A percentile compares a stretch with the other conserved stretches of the same genome.
phyloP scores from a whole-genome alignment of 2,888 invertebrate genomes.

The Campoletis raptor region DNA sequence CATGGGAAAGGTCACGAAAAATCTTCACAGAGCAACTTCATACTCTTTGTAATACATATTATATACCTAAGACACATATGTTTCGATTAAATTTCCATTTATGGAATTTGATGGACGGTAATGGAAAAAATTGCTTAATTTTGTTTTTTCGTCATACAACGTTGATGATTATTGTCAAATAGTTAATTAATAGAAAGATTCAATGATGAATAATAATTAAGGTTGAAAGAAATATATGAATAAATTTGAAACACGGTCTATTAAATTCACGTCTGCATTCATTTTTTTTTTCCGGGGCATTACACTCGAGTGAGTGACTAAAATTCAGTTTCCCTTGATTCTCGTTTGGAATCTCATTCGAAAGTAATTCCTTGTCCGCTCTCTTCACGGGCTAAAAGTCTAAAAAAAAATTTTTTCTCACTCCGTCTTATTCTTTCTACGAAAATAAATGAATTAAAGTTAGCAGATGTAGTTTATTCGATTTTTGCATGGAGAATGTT shows the following conservation, averaged over 20 bases:
- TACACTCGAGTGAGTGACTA: not conserved
- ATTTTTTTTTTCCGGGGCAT: not conserved
- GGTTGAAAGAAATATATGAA: not conserved
- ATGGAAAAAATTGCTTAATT: not conserved
- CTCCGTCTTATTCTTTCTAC: no score
- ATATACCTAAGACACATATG: slow-evolving; percentile 33
- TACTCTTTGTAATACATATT: slow-evolving; percentile 18
- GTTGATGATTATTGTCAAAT: not conserved
- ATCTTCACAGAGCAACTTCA: slow-evolving; percentile 66
- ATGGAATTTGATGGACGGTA: not conserved
- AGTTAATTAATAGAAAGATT: not conserved
- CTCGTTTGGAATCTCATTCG: slow-evolving; percentile 2
- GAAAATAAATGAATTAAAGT: no score
- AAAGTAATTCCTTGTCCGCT: not conserved
- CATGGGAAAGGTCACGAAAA: slow-evolving; percentile 83
- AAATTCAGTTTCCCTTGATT: not conserved
- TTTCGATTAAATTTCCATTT: slow-evolving; percentile 25
- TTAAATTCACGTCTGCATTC: not conserved
- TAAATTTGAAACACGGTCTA: not conserved
- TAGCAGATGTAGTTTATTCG: no score
- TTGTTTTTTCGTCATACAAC: not conserved
- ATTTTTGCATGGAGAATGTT: no score
- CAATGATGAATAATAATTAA: not conserved
- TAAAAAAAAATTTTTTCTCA: not conserved
- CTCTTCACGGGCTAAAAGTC: not conserved